Evolutionary conservation across 2,113 vertebrate species (phyloP).

Genomic region (Callorhinus ursinus): DNA sequence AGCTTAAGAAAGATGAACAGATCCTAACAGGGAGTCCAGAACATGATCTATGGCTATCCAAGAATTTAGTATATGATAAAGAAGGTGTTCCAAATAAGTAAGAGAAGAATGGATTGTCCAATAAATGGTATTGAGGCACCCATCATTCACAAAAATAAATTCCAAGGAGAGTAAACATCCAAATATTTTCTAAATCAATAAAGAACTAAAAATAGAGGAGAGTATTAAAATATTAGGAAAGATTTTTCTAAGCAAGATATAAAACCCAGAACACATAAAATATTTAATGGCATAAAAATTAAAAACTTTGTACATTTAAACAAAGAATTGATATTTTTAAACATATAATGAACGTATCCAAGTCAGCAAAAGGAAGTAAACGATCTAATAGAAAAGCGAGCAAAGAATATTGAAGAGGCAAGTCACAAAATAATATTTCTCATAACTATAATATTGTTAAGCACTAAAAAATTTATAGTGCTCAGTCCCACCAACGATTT

Average conservation of each 20-base stretch:
- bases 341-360: background rate
- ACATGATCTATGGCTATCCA: background rate
- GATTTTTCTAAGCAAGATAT: constrained; percentile 34
- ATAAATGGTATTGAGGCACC: background rate
- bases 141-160: constrained; percentile 29
- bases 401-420: background rate
- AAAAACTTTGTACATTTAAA: constrained; percentile 15
- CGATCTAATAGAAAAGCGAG: background rate
- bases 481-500: background rate
- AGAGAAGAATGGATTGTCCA: background rate
- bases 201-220: constrained; percentile 3
- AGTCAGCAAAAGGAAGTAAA: background rate
- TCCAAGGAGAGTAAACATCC: background rate
- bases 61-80: background rate
- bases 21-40: background rate
- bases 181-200: constrained; percentile 49
- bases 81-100: background rate
- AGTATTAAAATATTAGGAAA: background rate
- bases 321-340: background rate
- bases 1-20: background rate
- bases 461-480: background rate
- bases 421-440: background rate
- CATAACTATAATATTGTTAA: background rate
- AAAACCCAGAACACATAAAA: constrained; percentile 46
- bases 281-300: background rate